These are phyloP conservation scores for Antheraea yamamai DNA, from an alignment of 2,888 invertebrate species.

Conservation along the genomic window DNA sequence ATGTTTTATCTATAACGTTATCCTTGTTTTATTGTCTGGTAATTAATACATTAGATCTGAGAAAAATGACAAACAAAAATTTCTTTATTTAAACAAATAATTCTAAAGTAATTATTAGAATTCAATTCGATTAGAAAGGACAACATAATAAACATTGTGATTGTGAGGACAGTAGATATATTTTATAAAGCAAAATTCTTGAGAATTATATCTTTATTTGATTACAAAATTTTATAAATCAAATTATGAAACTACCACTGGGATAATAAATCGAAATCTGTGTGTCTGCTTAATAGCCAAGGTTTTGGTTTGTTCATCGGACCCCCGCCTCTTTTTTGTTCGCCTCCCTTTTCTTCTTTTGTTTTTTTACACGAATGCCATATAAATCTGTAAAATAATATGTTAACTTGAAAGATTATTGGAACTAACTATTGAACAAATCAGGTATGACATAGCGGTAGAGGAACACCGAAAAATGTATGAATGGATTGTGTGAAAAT, in stretches of 20 bases:
- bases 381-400: slow-evolving; percentile 56
- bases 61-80: no score
- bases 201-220: not conserved
- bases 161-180: not conserved
- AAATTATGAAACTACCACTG: slow-evolving; percentile 57
- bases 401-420: not conserved
- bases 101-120: no score
- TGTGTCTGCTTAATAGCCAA: slow-evolving; percentile 72
- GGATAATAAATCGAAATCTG: slow-evolving; percentile 71
- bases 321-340: slow-evolving; percentile 60
- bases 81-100: no score
- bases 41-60: no score
- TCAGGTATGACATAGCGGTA: no score
- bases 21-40: no score
- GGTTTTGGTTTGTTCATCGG: slow-evolving; percentile 71
- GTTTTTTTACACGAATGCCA: slow-evolving; percentile 74
- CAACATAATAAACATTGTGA: not conserved
- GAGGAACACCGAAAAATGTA: no score
- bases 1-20: no score
- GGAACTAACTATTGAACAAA: not conserved
- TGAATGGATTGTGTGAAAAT: no score
- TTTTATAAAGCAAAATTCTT: not conserved
- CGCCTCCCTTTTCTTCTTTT: slow-evolving; percentile 38
- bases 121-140: not conserved
- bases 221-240: not conserved